phyloP scores from a whole-genome alignment of 2,113 vertebrate genomes.

The Cyanoderma ruficeps region DNA sequence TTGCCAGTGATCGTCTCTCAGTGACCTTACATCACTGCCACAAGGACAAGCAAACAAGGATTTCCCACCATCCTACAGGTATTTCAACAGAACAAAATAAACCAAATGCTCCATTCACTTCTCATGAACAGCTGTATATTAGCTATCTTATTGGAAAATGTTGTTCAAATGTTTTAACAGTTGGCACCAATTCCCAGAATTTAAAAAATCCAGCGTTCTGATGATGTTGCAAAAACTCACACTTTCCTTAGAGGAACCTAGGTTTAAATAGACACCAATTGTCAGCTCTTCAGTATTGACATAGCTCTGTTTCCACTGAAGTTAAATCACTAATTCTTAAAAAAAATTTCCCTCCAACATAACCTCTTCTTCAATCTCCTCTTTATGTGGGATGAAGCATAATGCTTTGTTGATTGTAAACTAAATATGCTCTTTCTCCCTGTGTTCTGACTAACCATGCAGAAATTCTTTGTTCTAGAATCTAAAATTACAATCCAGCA shows the following conservation, averaged over 20 bases:
- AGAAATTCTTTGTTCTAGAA: not conserved
- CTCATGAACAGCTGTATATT: not conserved
- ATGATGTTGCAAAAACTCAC: not conserved
- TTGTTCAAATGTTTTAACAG: not conserved
- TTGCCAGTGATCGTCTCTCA: not conserved
- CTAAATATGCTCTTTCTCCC: not conserved
- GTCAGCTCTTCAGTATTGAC: not conserved
- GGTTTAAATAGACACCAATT: not conserved
- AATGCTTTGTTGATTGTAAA: not conserved
- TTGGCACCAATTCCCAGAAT: not conserved
- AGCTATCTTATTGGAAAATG: not conserved
- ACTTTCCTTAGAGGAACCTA: not conserved
- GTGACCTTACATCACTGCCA: not conserved
- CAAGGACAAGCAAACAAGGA: not conserved
- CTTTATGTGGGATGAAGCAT: not conserved
- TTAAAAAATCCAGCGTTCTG: not conserved
- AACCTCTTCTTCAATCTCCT: not conserved
- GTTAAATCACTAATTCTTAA: not conserved
- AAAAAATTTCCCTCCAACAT: not conserved
- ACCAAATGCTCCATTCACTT: not conserved
- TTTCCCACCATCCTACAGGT: not conserved
- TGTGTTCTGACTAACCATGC: not conserved
- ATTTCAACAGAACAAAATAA: not conserved
- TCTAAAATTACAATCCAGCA: not conserved
- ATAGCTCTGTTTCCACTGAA: not conserved